These are phyloP conservation scores for Lacerta viridis DNA, from an alignment of 2,797 vertebrate genomes.

Conservation along the genomic window DNA sequence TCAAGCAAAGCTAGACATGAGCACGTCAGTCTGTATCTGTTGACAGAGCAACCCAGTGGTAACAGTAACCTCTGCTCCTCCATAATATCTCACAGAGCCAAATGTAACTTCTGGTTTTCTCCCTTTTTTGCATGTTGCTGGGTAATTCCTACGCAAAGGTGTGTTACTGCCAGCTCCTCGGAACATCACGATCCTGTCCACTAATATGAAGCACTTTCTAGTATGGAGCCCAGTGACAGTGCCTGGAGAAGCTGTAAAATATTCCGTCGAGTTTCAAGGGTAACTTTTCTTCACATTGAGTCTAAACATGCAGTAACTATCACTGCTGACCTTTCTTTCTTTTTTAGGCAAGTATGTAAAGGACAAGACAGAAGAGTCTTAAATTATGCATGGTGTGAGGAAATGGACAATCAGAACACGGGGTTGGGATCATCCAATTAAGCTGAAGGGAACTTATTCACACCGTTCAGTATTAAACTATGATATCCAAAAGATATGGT, in stretches of 20 bases:
- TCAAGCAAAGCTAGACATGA: background rate
- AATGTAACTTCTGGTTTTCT: background rate
- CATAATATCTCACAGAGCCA: background rate
- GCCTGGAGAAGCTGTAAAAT: conserved; percentile 71
- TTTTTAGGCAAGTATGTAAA: too few relatives aligned
- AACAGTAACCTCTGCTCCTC: background rate
- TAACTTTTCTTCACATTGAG: conserved; percentile 49
- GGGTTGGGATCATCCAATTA: background rate
- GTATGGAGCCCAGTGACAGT: conserved; percentile 77
- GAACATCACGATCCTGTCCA: conserved; percentile 81
- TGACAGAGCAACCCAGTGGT: background rate
- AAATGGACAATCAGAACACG: background rate
- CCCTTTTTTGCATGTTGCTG: conserved; percentile 6
- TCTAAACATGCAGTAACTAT: too few relatives aligned
- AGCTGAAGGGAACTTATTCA: background rate
- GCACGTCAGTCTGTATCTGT: background rate
- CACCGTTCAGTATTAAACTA: background rate
- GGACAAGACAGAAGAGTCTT: background rate
- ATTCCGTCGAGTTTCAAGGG: conserved; percentile 84
- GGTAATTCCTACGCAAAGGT: conserved; percentile 59
- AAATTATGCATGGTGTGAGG: background rate
- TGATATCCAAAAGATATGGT: background rate
- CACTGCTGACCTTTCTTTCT: background rate
- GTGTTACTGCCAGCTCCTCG: conserved; percentile 74
- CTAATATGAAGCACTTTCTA: conserved; percentile 84